Conservation (phyloP, 2,797 vertebrate genomes). For the Adrianichthys oophorus region DNA sequence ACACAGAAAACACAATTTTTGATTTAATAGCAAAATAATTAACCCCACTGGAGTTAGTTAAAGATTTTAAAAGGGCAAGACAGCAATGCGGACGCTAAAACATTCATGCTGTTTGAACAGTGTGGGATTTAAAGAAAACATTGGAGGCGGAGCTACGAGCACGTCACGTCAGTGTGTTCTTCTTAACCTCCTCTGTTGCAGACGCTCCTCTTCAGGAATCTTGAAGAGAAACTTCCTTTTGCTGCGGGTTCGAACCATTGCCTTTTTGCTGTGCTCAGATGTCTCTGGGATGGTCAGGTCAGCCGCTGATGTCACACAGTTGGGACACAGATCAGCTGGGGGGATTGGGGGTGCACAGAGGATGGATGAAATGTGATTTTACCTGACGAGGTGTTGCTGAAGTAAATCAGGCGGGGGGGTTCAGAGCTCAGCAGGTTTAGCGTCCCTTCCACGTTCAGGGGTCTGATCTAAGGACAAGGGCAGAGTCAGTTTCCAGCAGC, state of each 20-base stretch:
- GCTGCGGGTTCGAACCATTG: slow-evolving; percentile 95
- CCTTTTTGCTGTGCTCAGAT: slow-evolving; percentile 90
- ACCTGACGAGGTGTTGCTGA: slow-evolving; percentile 86
- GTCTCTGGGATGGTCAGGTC: slow-evolving; percentile 90
- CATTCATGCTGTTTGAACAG: too few species aligned
- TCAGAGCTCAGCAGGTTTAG: slow-evolving; percentile 91
- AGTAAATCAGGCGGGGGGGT: slow-evolving; percentile 90
- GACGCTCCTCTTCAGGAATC: slow-evolving; percentile 90
- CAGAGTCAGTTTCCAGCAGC: background rate
- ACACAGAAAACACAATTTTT: background rate
- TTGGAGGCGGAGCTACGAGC: too few species aligned
- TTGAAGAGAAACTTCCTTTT: slow-evolving; percentile 96
- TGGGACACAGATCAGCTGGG: background rate
- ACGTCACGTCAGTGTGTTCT: too few species aligned
- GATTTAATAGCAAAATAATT: background rate
- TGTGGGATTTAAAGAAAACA: too few species aligned
- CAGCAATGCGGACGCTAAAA: too few species aligned
- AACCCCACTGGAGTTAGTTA: too few species aligned
- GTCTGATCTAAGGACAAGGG: slow-evolving; percentile 82
- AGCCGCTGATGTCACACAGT: slow-evolving; percentile 65
- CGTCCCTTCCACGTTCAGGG: slow-evolving; percentile 89
- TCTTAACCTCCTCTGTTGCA: slow-evolving; percentile 72
- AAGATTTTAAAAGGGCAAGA: too few species aligned
- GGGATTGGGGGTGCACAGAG: background rate
- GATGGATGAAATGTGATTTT: slow-evolving; percentile 3